Evolutionary conservation across 2,797 vertebrate genomes (phyloP), one percentile per base, ranked within the genome.

Genomic region (Eulemur mongoz): DNA sequence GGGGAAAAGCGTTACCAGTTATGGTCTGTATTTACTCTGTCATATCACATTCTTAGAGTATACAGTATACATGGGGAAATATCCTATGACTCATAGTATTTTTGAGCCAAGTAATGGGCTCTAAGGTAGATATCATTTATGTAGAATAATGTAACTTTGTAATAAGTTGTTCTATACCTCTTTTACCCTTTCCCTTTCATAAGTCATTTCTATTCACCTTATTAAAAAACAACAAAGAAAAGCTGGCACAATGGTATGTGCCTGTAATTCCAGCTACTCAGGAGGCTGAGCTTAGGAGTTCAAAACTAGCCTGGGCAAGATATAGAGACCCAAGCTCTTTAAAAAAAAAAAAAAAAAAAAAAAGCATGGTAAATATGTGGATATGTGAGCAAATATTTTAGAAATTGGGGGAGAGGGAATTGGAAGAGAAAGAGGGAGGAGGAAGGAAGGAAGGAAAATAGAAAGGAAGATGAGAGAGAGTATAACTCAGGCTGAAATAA

Each of bases 121-220:
- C 14, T 65, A 81, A 75, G 75, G 4, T 83, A 73, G 50, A 75
- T 50, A 86, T 43, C 27, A 67, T 38, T 79, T 82, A 57, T 25
- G 69, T 70, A 80, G 61, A 91, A 88, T 83, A 85, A 93, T 76
- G 70, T 69, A 92, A 43, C 11, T 92, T 87, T 38, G 38, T 86
- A 79, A 59, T 40, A 91, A 84, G 8, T 78, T 92, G 18, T 69
- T 85, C 40, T 86, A 1, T 82, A 38, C 57, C 32, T 82, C 45
- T 76, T 92, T 93, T 54, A 18, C 54, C 50, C 7, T 67, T 43
- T 14, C n/a, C 30, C 11, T 65, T 75, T 73, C 2, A 57, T 70
- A 94, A 94, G 92, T 92, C 43, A 90, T 94, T 45, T 72, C 76
- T 80, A 57, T 57, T 91, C 35, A 61, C 22, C 57, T 95, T 83